phyloP scores from a whole-genome alignment of 2,113 vertebrate genomes.

The Trichomycterus rosablanca region DNA sequence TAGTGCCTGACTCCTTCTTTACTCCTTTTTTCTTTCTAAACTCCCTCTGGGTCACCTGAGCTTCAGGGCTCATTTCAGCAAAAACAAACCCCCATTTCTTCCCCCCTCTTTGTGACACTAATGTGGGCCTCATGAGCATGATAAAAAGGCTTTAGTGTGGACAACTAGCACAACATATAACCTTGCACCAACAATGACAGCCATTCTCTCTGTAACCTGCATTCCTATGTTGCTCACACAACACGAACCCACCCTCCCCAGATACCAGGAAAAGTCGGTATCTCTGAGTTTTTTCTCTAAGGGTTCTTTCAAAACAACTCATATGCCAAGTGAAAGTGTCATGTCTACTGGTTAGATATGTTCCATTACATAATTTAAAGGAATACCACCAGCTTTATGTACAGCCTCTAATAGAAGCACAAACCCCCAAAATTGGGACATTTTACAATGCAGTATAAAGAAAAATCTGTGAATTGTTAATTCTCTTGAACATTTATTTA shows the following conservation, averaged over 20 bases:
- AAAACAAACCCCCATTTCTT: constrained; percentile 61
- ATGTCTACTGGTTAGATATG: too few relatives aligned
- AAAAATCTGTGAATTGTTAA: too few relatives aligned
- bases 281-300: not conserved
- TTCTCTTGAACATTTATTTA: too few relatives aligned
- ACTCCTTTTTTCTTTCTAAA: constrained; percentile 29
- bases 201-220: constrained; percentile 39
- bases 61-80: constrained; percentile 50
- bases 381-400: too few relatives aligned
- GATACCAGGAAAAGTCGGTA: not conserved
- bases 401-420: too few relatives aligned
- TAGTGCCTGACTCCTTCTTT: constrained; percentile 21
- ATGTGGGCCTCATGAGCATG: too few relatives aligned
- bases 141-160: too few relatives aligned
- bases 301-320: not conserved
- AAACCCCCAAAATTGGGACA: too few relatives aligned
- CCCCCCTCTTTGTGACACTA: constrained; percentile 29
- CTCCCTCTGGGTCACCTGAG: constrained; percentile 3
- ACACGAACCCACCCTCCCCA: too few relatives aligned
- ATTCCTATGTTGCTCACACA: constrained; percentile 51
- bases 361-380: too few relatives aligned
- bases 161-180: constrained; percentile 50
- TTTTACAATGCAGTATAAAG: too few relatives aligned
- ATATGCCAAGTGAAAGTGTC: not conserved
- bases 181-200: constrained; percentile 41